phyloP scores from a whole-genome alignment of 2,113 vertebrate species.

The Brachionichthys hirsutus region DNA sequence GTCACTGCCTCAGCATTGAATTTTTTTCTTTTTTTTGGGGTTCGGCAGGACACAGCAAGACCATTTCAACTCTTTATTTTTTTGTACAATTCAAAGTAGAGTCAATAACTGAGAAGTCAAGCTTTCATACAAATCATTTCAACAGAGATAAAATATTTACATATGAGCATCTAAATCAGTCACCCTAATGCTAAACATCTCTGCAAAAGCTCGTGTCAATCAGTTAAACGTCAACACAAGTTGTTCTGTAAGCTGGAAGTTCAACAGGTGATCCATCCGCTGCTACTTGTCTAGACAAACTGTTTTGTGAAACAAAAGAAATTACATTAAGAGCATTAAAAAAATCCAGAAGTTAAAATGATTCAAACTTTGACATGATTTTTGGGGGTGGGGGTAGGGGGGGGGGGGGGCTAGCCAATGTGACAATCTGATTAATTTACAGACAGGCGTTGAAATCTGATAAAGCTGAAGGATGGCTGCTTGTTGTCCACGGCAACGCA shows the following conservation, averaged over 20 bases:
- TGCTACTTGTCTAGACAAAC: slow-evolving; percentile 80
- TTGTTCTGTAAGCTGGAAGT: slow-evolving; percentile 76
- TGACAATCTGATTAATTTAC: slow-evolving; percentile 47
- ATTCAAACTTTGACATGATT: slow-evolving; percentile 83
- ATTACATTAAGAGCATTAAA: slow-evolving; percentile 68
- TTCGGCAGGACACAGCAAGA: slow-evolving; percentile 80
- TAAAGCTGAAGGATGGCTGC: slow-evolving; percentile 48
- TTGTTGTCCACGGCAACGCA: slow-evolving; percentile 18
- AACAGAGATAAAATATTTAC: slow-evolving; percentile 99
- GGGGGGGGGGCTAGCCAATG: slow-evolving; percentile 45
- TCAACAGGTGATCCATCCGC: slow-evolving; percentile 84
- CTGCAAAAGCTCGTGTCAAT: slow-evolving; percentile 85
- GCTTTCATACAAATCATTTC: slow-evolving; percentile 96
- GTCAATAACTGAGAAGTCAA: slow-evolving; percentile 90
- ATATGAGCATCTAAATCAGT: slow-evolving; percentile 86
- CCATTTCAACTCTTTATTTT: slow-evolving; percentile 99
- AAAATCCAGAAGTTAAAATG: slow-evolving; percentile 72
- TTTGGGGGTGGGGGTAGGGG: too few relatives aligned
- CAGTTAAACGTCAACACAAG: slow-evolving; percentile 61
- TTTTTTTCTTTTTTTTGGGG: slow-evolving; percentile 23
- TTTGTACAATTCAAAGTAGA: slow-evolving; percentile 91
- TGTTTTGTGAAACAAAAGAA: slow-evolving; percentile 69
- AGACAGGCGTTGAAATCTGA: slow-evolving; percentile 57
- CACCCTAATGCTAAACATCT: slow-evolving; percentile 72
- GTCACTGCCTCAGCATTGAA: slow-evolving; percentile 38